Conservation (phyloP, 2,797 vertebrate species). For the Florisuga fusca region DNA sequence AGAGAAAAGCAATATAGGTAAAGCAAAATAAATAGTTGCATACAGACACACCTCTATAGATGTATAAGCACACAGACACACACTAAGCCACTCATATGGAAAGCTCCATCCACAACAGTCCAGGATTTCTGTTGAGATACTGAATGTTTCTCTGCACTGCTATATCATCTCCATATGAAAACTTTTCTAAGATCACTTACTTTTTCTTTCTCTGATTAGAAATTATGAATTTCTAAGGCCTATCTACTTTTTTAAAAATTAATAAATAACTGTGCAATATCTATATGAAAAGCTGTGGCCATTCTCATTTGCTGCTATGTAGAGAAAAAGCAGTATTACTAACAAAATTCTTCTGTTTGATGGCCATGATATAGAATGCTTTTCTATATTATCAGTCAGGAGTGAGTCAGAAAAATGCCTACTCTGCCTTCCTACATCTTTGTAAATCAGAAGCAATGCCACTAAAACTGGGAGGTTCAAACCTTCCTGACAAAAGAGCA, state of each 20-base stretch:
- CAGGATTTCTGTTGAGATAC: background rate
- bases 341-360: background rate
- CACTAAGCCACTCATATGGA: background rate
- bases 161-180: background rate
- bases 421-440: background rate
- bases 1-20: background rate
- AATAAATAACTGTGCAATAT: background rate
- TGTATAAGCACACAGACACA: background rate
- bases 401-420: background rate
- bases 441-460: conserved; percentile 19
- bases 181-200: background rate
- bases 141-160: background rate
- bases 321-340: background rate
- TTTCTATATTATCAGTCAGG: background rate
- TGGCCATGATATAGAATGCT: background rate
- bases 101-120: background rate
- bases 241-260: background rate
- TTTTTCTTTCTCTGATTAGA: background rate
- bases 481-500: conserved; percentile 1
- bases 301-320: background rate
- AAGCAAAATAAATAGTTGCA: background rate
- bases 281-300: background rate
- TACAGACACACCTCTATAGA: background rate
- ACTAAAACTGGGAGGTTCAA: conserved; percentile 13
- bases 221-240: background rate